Evolutionary conservation across 2,113 vertebrate genomes (phyloP).

Genomic region (Prochilodus magdalenae): DNA sequence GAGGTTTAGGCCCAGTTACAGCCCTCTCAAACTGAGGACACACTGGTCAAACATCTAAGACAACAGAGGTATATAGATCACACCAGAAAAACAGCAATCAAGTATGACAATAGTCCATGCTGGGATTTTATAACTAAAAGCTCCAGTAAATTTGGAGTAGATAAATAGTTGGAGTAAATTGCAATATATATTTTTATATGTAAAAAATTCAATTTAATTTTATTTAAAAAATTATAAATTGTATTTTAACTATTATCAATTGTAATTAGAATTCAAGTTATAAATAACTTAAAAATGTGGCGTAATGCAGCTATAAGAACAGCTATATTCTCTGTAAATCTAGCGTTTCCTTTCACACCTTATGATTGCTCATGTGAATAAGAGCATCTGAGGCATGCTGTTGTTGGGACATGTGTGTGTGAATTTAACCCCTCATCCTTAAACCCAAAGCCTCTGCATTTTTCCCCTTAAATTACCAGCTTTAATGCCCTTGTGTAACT

Average conservation of each 20-base stretch:
- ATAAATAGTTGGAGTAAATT: too few relatives aligned
- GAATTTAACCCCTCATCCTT: background rate
- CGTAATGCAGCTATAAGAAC: too few relatives aligned
- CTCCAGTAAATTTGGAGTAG: too few relatives aligned
- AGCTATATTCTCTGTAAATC: too few relatives aligned
- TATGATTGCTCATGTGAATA: background rate
- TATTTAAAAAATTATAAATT: too few relatives aligned
- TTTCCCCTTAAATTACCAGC: background rate
- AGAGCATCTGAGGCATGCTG: background rate
- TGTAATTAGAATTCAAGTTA: too few relatives aligned
- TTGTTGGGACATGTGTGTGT: slow-evolving; percentile 18
- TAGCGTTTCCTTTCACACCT: background rate
- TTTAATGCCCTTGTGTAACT: background rate
- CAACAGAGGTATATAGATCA: background rate
- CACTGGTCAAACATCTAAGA: background rate
- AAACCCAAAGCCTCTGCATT: background rate
- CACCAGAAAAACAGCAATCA: background rate
- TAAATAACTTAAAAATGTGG: too few relatives aligned
- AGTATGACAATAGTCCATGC: background rate
- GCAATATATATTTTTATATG: too few relatives aligned
- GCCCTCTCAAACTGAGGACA: background rate
- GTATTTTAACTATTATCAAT: too few relatives aligned
- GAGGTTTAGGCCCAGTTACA: background rate
- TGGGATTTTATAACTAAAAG: too few relatives aligned
- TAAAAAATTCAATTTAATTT: too few relatives aligned